A percentile compares a stretch with the other conserved stretches of the same genome.
phyloP scores from a whole-genome alignment of 1,140 invertebrate species.

The Nephila pilipes region DNA sequence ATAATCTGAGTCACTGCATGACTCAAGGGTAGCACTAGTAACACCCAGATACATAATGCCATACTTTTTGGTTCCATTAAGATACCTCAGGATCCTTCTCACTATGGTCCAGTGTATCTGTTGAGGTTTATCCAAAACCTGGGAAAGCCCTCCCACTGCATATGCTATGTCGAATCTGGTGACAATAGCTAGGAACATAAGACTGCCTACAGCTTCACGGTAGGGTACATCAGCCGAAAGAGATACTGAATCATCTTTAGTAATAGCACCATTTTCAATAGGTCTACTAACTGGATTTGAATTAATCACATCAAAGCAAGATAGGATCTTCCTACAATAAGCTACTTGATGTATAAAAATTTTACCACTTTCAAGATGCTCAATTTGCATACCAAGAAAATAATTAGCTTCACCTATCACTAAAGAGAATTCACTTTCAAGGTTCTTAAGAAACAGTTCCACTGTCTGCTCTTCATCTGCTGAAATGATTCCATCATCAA shows the following conservation, averaged over 20 bases:
- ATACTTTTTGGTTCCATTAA: no score
- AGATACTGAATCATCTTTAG: not conserved
- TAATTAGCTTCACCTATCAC: not conserved
- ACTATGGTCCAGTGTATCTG: constrained; percentile 79
- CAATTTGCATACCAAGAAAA: constrained; percentile 74
- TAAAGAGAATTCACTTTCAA: constrained; percentile 63
- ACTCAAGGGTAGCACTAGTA: not conserved
- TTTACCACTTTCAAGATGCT: not conserved
- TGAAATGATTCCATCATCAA: constrained; percentile 76
- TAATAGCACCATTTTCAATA: not conserved
- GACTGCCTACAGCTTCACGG: constrained; percentile 62
- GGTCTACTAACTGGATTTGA: constrained; percentile 76
- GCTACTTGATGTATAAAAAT: constrained; percentile 58
- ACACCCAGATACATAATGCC: no score
- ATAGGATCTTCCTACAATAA: constrained; percentile 70
- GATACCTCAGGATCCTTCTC: constrained; percentile 81
- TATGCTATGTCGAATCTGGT: constrained; percentile 82
- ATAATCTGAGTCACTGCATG: constrained; percentile 81
- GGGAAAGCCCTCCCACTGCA: constrained; percentile 79
- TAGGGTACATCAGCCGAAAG: constrained; percentile 49
- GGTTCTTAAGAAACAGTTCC: constrained; percentile 2
- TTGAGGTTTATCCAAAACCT: constrained; percentile 14
- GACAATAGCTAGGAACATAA: constrained; percentile 81
- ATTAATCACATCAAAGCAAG: constrained; percentile 76
- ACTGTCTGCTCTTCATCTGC: not conserved